Percentiles rank a stretch among this genome's conserved stretches.
Evolutionary conservation across 2,888 invertebrate species (phyloP).

Genomic region (Cheilosia soror): DNA sequence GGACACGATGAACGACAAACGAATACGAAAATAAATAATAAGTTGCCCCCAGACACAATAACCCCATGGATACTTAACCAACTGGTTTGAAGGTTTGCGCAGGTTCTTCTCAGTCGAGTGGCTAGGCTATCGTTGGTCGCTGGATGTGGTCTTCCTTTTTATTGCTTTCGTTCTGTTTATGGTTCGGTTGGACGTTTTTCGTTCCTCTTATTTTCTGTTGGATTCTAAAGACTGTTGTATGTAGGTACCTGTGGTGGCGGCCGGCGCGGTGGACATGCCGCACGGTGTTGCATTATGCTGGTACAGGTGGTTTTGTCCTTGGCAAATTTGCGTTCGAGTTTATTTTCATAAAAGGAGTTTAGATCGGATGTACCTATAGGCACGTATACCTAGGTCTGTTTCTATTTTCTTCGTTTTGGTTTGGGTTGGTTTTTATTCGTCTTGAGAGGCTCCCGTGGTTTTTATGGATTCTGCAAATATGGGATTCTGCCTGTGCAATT

Average conservation of each 20-base stretch:
- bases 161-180: conserved; percentile 27
- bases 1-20: conserved; percentile 70
- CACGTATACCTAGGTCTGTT: background rate
- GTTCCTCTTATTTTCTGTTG: conserved; percentile 24
- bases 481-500: background rate
- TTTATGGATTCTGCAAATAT: conserved; percentile 39
- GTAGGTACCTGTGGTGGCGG: conserved; percentile 67
- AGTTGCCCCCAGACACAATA: conserved; percentile 75
- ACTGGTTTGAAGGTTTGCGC: conserved; percentile 73
- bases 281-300: conserved; percentile 80
- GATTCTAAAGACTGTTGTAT: conserved; percentile 58
- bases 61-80: conserved; percentile 73
- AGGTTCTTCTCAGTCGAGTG: conserved; percentile 66
- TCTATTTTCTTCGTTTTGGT: conserved; percentile 6
- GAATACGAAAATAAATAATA: conserved; percentile 75
- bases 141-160: conserved; percentile 62
- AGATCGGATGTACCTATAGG: conserved; percentile 13
- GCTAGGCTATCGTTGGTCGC: conserved; percentile 54
- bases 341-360: conserved; percentile 70
- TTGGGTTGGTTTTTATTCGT: background rate
- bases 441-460: conserved; percentile 36
- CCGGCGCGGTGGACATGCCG: conserved; percentile 65
- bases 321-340: conserved; percentile 75
- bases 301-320: conserved; percentile 83
- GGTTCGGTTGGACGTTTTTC: conserved; percentile 25